These are phyloP conservation scores for Yponomeuta malinellus DNA, from an alignment of 2,888 invertebrate genomes.

Conservation along the genomic window DNA sequence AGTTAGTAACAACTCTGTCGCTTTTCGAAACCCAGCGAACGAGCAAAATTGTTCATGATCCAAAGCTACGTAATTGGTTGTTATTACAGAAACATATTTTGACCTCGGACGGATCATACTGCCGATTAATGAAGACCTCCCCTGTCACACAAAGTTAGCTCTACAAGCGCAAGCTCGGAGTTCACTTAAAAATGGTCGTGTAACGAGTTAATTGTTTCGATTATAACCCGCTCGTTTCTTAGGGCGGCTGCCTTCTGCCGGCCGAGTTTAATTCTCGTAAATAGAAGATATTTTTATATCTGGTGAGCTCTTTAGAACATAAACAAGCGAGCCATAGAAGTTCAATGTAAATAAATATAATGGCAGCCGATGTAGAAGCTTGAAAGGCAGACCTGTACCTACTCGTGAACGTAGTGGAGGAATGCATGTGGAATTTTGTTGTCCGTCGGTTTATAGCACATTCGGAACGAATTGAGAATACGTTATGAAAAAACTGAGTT, in stretches of 20 bases:
- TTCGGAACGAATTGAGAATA: conserved; percentile 16
- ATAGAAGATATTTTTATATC: conserved; percentile 75
- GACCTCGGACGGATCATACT: conserved; percentile 34
- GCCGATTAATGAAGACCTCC: conserved; percentile 22
- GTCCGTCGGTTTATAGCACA: neutral
- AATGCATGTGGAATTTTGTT: neutral
- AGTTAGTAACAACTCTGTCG: neutral
- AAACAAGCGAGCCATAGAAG: conserved; percentile 60
- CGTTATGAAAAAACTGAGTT: conserved; percentile 11
- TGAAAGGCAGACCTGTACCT: neutral
- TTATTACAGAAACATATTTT: conserved; percentile 69
- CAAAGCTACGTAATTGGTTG: conserved; percentile 66
- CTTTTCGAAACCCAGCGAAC: conserved; percentile 38
- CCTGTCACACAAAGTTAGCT: neutral
- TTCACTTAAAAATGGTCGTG: conserved; percentile 41
- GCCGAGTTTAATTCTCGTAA: conserved; percentile 70
- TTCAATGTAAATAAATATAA: conserved; percentile 61
- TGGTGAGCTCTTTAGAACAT: conserved; percentile 56
- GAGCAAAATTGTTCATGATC: conserved; percentile 52
- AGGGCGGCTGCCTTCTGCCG: conserved; percentile 69
- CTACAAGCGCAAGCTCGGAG: conserved; percentile 21
- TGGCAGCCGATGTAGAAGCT: conserved; percentile 18
- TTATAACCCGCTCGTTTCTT: conserved; percentile 67
- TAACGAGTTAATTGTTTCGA: conserved; percentile 64
- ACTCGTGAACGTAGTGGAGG: neutral